phyloP scores from a whole-genome alignment of 2,113 vertebrate species.

The Notarius lentiginosus region DNA sequence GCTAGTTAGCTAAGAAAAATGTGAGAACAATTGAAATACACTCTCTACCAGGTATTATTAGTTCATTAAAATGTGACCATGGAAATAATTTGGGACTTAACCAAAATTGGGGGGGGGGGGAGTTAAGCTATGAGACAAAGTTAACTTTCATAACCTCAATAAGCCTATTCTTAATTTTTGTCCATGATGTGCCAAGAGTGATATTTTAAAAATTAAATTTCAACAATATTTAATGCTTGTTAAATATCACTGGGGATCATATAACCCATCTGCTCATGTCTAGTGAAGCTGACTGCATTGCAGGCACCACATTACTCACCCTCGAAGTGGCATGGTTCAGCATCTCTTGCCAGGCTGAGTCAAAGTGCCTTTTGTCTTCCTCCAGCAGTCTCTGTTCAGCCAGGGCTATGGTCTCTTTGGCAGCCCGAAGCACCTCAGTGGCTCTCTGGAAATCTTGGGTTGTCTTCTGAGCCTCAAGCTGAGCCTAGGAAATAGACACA shows the following conservation, averaged over 20 bases:
- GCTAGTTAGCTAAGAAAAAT: neutral
- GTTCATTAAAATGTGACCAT: too few species aligned
- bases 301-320: slow-evolving; percentile 65
- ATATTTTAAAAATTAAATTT: neutral
- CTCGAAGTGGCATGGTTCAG: slow-evolving; percentile 95
- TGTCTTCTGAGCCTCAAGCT: slow-evolving; percentile 83
- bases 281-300: neutral
- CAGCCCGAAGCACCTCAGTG: slow-evolving; percentile 88
- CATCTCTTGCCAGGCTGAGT: slow-evolving; percentile 99
- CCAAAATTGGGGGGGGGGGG: too few species aligned
- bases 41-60: neutral
- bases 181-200: neutral
- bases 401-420: slow-evolving; percentile 94
- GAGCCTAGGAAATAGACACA: slow-evolving; percentile 34
- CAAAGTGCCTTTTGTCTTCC: slow-evolving; percentile 92
- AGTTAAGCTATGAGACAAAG: neutral
- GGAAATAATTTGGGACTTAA: too few species aligned
- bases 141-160: neutral
- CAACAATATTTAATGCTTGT: neutral
- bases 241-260: neutral
- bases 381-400: slow-evolving; percentile 92
- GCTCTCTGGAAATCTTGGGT: slow-evolving; percentile 97
- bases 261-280: neutral
- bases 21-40: neutral
- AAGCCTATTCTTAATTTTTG: neutral